Evolutionary conservation across 2,113 vertebrate species (phyloP).

Genomic region (Ondatra zibethicus): DNA sequence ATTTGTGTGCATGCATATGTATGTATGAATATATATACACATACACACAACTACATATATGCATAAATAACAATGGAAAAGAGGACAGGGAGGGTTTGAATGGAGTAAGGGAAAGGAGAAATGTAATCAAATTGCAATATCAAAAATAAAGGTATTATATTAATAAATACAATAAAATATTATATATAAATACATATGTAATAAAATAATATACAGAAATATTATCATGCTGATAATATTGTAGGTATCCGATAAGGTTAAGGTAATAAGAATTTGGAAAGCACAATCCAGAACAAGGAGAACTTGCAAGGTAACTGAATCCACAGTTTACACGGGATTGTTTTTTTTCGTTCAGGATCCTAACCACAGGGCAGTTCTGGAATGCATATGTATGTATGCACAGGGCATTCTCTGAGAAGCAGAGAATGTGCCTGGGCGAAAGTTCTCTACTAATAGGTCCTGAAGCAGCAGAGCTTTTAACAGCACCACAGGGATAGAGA

Average conservation of each 20-base stretch:
- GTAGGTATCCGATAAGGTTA: neutral
- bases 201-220: neutral
- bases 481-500: neutral
- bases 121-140: neutral
- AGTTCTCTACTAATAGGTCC: neutral
- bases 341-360: neutral
- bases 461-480: neutral
- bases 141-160: neutral
- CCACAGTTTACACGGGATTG: neutral
- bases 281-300: neutral
- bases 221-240: neutral
- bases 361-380: neutral
- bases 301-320: neutral
- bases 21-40: neutral
- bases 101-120: neutral
- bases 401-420: no score
- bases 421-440: neutral
- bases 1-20: neutral
- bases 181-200: neutral
- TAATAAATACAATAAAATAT: neutral
- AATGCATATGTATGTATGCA: no score
- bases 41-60: neutral
- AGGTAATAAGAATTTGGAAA: neutral
- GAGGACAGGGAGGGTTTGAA: neutral
- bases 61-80: neutral